These are phyloP conservation scores for Streblospio benedicti DNA, from an alignment of 1,140 invertebrate genomes.

Conservation along the genomic window DNA sequence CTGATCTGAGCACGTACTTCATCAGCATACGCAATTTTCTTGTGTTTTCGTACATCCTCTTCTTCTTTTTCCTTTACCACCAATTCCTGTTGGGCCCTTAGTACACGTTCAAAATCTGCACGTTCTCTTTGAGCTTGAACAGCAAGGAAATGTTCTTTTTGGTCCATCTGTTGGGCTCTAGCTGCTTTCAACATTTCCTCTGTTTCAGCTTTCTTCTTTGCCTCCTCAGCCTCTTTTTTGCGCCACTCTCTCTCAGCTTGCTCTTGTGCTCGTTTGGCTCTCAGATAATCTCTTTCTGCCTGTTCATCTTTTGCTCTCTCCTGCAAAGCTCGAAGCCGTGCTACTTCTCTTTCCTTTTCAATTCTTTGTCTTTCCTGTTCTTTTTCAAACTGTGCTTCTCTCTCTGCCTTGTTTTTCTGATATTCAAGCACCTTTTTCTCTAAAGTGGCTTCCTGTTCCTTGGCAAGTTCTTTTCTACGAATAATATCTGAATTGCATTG, in stretches of 20 bases:
- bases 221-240: slow-evolving; percentile 42
- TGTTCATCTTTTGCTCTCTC: slow-evolving; percentile 45
- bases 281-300: slow-evolving; percentile 43
- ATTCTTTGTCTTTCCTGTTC: slow-evolving; percentile 43
- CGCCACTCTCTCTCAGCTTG: slow-evolving; percentile 47
- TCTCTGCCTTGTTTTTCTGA: slow-evolving; percentile 46
- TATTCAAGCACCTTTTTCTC: slow-evolving; percentile 45
- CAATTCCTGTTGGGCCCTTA: slow-evolving; percentile 45
- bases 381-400: slow-evolving; percentile 43
- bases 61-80: slow-evolving; percentile 44
- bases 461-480: slow-evolving; percentile 32
- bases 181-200: slow-evolving; percentile 43
- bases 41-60: slow-evolving; percentile 29
- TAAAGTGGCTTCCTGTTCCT: slow-evolving; percentile 39
- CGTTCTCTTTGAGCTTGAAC: slow-evolving; percentile 46
- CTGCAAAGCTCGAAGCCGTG: slow-evolving; percentile 39
- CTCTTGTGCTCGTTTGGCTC: slow-evolving; percentile 47
- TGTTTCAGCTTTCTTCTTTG: slow-evolving; percentile 38
- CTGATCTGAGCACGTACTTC: slow-evolving; percentile 44
- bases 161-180: slow-evolving; percentile 38
- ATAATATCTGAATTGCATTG: slow-evolving; percentile 42
- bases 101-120: slow-evolving; percentile 44
- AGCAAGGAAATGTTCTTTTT: slow-evolving; percentile 46
- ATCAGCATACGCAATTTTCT: slow-evolving; percentile 32
- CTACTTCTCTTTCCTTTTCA: slow-evolving; percentile 48